phyloP scores from a whole-genome alignment of 1,140 invertebrate species.

The Sinella curviseta region DNA sequence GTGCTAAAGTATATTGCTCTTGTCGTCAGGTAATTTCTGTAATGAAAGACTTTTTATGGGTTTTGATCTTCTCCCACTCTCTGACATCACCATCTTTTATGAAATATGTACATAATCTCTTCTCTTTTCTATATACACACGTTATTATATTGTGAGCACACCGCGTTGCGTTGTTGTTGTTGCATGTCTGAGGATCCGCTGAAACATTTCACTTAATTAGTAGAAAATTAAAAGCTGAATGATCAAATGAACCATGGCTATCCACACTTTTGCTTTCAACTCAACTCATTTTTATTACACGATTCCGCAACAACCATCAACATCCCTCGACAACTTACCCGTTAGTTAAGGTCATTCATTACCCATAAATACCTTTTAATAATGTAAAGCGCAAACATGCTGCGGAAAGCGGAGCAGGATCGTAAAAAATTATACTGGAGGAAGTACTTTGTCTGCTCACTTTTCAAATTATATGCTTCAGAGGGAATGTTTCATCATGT shows the following conservation, averaged over 20 bases:
- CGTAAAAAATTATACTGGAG: neutral
- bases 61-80: neutral
- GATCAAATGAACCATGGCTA: conserved; percentile 35
- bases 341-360: neutral
- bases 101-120: neutral
- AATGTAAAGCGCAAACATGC: neutral
- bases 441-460: no score
- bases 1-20: neutral
- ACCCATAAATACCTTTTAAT: neutral
- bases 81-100: conserved; percentile 2
- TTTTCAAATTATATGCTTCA: no score
- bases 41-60: conserved; percentile 41
- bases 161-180: no score
- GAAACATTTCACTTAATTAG: conserved; percentile 47
- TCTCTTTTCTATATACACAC: no score
- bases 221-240: conserved; percentile 44
- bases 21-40: conserved; percentile 38
- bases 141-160: no score
- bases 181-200: conserved; percentile 11
- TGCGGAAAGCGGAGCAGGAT: neutral
- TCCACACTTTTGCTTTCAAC: conserved; percentile 10
- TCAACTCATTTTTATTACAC: neutral
- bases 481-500: no score
- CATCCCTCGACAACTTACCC: neutral
- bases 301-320: neutral